Conservation (phyloP, 2,797 vertebrate genomes). For the Phoebastria nigripes region DNA sequence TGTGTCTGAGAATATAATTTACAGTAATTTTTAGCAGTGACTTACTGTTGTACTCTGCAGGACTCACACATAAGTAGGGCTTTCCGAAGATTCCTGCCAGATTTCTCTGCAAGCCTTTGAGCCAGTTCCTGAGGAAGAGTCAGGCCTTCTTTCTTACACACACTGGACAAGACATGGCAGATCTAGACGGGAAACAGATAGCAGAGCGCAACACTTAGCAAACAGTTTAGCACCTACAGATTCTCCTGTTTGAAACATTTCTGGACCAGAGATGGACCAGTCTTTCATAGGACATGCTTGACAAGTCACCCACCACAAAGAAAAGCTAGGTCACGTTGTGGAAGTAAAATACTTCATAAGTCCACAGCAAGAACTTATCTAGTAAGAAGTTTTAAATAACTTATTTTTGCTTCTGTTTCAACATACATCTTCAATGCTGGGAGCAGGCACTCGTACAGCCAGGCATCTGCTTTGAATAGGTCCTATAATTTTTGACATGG, state of each 20-base stretch:
- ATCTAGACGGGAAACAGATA: conserved; percentile 76
- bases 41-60: conserved; percentile 97
- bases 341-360: not conserved
- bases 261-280: not conserved
- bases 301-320: not conserved
- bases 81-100: conserved; percentile 92
- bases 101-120: conserved; percentile 87
- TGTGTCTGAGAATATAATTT: not conserved
- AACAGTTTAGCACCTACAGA: not conserved
- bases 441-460: conserved; percentile 89
- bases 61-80: conserved; percentile 96
- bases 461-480: conserved; percentile 95
- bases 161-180: conserved; percentile 83
- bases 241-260: not conserved
- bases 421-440: conserved; percentile 89
- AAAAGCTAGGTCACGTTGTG: not conserved
- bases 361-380: not conserved
- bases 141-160: conserved; percentile 95
- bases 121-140: conserved; percentile 88
- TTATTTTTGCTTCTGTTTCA: not conserved
- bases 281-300: not conserved
- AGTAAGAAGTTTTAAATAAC: not conserved
- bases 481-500: conserved; percentile 93
- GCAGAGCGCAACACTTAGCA: not conserved
- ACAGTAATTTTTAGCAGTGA: not conserved